Percentiles rank a stretch among this genome's conserved stretches.
Evolutionary conservation across 2,113 vertebrate species (phyloP).

Genomic region (Kryptolebias marmoratus): DNA sequence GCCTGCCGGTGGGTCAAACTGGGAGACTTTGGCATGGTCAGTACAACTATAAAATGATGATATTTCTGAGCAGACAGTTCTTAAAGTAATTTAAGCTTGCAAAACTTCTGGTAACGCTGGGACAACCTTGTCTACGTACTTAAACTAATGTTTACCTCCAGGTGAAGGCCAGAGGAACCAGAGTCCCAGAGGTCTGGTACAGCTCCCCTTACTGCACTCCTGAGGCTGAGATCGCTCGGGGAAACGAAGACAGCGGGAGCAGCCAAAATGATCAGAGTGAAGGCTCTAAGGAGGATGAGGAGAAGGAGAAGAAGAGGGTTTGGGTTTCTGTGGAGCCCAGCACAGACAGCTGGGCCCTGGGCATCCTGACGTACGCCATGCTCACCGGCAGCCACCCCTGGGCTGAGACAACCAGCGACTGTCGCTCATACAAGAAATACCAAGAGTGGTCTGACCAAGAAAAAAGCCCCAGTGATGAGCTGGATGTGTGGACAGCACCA

Average conservation of each 20-base stretch:
- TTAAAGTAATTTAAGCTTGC: too few species aligned
- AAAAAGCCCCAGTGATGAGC: slow-evolving; percentile 5
- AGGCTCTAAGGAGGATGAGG: not conserved
- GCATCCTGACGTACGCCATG: slow-evolving; percentile 85
- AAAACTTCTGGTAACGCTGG: not conserved
- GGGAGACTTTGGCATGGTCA: slow-evolving; percentile 88
- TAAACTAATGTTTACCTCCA: slow-evolving; percentile 12
- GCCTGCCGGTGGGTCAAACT: slow-evolving; percentile 86
- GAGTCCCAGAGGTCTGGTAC: slow-evolving; percentile 78
- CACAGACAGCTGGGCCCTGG: slow-evolving; percentile 88
- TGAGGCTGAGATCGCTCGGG: slow-evolving; percentile 77
- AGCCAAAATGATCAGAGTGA: not conserved
- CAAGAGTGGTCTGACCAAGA: slow-evolving; percentile 76
- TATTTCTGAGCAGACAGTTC: too few species aligned
- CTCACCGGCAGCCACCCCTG: slow-evolving; percentile 86
- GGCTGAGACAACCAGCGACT: slow-evolving; percentile 76
- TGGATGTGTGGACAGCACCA: slow-evolving; percentile 46
- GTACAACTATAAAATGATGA: not conserved
- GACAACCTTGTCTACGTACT: not conserved
- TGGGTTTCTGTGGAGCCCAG: slow-evolving; percentile 80
- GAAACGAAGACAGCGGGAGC: slow-evolving; percentile 40
- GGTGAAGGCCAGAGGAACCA: slow-evolving; percentile 80
- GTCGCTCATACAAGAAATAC: slow-evolving; percentile 81
- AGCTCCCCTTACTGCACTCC: slow-evolving; percentile 86
- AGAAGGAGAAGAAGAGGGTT: slow-evolving; percentile 38